Evolutionary conservation across 2,888 invertebrate genomes (phyloP).

Genomic region (Dynastes tityus): DNA sequence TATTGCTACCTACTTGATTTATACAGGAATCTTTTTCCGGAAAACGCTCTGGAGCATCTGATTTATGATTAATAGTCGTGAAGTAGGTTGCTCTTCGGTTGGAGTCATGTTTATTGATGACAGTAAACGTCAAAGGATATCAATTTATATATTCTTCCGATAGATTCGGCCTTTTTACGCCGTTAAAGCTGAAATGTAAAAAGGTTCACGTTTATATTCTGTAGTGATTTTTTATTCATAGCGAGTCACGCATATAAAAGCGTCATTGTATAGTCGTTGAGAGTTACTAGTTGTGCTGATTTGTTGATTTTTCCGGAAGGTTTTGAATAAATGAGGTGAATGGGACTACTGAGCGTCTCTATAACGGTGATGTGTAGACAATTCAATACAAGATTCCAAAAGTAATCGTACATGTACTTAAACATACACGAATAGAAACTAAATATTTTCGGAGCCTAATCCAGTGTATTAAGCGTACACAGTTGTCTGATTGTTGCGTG

Average conservation of each 20-base stretch:
- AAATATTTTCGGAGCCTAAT: no score
- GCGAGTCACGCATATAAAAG: neutral
- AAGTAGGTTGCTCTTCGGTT: constrained; percentile 62
- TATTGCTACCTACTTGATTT: constrained; percentile 43
- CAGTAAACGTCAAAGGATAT: constrained; percentile 63
- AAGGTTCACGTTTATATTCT: neutral
- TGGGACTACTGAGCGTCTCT: no score
- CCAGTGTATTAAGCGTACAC: no score
- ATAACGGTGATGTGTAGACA: no score
- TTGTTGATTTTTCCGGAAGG: neutral
- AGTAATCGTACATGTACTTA: no score
- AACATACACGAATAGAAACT: no score
- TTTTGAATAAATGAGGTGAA: no score
- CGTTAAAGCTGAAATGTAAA: neutral
- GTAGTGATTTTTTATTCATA: constrained; percentile 27
- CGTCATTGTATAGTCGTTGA: neutral
- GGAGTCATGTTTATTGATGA: constrained; percentile 63
- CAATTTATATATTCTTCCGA: constrained; percentile 63
- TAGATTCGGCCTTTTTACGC: constrained; percentile 6
- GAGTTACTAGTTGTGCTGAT: neutral
- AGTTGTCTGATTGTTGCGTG: no score
- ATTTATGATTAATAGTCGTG: constrained; percentile 63
- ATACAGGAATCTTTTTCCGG: constrained; percentile 15
- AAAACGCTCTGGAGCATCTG: constrained; percentile 56
- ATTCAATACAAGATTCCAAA: no score